Base-by-base conservation (phyloP, 1,140 invertebrate genomes). In the Drosophila willistoni region DNA sequence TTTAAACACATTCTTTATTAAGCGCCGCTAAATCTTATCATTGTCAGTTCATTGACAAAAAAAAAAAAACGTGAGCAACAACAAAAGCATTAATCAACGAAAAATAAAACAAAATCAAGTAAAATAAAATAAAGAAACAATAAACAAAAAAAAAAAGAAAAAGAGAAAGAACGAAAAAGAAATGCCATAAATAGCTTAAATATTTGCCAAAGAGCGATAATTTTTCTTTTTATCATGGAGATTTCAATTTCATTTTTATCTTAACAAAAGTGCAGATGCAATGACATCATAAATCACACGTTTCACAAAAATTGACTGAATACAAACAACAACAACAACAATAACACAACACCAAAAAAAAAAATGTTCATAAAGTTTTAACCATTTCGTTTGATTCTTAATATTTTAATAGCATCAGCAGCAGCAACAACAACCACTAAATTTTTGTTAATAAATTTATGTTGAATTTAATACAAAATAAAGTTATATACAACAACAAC, bases 371-470 rank as follows among this genome's bases (percentile, higher is more conserved):
- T 64, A 64, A 7, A 39, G 22, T 72, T 39, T 44, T 64, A 76
- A 76, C 60, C 13, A 62, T 69, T 69, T 63, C 7, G 36, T 61
- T 36, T 63, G 2, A 59, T 41, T 59, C 72, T 86, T 59, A 61
- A 71, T 57, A 69, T 72, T 89, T 66, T 83, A 68, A 59, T 60
- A 59, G 39, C 36, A 66, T 14, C 60, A 63, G 51, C 60, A 63
- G 47, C 79, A 69, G 66, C 77, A 79, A 29, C 73, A 75, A 73
- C 82, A 83, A 36, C 68, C 79, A 67, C 60, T 76, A 87, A 68
- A 87, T 82, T 80, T 87, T 74, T 89, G 80, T 87, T 89, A 89
- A 79, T 89, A 84, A 81, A 84, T 89, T 89, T 89, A 80, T 84
- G 84, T 89, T 89, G 83, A 87, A 72, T 77, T 87, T 77, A 87